phyloP scores from a whole-genome alignment of 2,113 vertebrate species.

The Anas platyrhynchos region DNA sequence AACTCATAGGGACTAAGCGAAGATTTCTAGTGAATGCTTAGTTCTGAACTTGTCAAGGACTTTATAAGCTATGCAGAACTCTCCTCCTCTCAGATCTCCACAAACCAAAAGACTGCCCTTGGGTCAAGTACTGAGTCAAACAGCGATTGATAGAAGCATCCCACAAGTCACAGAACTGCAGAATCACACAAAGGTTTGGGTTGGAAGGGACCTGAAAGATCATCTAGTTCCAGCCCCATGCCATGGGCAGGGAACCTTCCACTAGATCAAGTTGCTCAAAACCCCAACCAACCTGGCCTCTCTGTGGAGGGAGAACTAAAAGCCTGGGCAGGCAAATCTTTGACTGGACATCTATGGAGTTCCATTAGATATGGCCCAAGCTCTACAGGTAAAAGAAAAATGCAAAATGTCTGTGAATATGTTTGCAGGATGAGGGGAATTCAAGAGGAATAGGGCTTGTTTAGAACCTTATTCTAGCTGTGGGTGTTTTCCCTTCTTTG shows the following conservation, averaged over 20 bases:
- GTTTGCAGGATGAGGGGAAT: neutral
- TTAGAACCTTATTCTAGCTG: neutral
- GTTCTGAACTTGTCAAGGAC: neutral
- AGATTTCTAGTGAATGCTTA: neutral
- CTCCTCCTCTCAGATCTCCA: neutral
- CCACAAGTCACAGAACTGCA: neutral
- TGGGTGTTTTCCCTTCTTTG: neutral
- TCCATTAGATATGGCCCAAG: neutral
- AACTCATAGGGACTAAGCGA: neutral
- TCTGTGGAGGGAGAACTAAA: neutral
- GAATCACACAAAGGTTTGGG: neutral
- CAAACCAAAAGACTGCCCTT: neutral
- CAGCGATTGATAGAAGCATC: rapidly evolving
- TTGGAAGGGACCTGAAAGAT: neutral
- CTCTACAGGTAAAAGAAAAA: rapidly evolving
- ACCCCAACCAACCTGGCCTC: too few relatives aligned
- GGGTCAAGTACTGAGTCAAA: neutral
- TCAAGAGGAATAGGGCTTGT: neutral
- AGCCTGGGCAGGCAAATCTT: neutral
- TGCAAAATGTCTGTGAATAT: neutral
- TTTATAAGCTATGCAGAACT: neutral
- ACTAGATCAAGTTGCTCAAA: neutral
- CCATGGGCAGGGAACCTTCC: neutral
- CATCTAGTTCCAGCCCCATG: neutral
- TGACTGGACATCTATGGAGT: rapidly evolving